Evolutionary conservation across 1,140 invertebrate genomes (phyloP).

Genomic region (Micrasema longulum): DNA sequence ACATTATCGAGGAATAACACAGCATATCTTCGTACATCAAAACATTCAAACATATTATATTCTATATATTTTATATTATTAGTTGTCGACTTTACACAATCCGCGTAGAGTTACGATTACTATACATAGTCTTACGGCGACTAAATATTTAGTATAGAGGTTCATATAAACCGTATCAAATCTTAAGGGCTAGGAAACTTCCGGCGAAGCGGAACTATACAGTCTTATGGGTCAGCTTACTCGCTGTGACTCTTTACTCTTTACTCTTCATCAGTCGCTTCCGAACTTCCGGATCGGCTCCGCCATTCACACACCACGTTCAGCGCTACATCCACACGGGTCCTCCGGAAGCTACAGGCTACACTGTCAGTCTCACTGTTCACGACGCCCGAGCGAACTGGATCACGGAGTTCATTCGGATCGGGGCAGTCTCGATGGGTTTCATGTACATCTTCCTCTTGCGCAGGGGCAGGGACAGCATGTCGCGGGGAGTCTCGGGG

Average conservation of each 20-base stretch:
- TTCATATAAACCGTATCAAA: constrained; percentile 34
- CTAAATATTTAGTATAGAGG: constrained; percentile 31
- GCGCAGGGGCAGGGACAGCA: constrained; percentile 77
- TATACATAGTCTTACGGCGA: constrained; percentile 21
- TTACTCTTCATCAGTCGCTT: constrained; percentile 14
- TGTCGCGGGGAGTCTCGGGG: constrained; percentile 68
- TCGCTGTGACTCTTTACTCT: constrained; percentile 25
- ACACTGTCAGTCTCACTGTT: constrained; percentile 49
- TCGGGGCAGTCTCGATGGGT: constrained; percentile 71
- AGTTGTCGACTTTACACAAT: background rate
- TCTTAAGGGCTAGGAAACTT: constrained; percentile 32
- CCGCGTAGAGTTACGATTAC: background rate
- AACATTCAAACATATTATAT: background rate
- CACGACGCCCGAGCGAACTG: constrained; percentile 82
- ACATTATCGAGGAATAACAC: constrained; percentile 27
- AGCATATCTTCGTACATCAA: background rate
- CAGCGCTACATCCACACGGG: constrained; percentile 7
- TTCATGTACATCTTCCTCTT: constrained; percentile 85
- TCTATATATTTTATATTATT: constrained; percentile 6
- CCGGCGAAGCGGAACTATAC: constrained; percentile 30
- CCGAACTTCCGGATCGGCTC: background rate
- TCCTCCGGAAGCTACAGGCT: background rate
- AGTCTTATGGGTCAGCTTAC: constrained; percentile 32
- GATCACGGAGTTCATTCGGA: constrained; percentile 82
- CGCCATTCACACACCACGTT: background rate